Conservation (phyloP, 2,888 invertebrate genomes). For the Hyppa rectilinea region DNA sequence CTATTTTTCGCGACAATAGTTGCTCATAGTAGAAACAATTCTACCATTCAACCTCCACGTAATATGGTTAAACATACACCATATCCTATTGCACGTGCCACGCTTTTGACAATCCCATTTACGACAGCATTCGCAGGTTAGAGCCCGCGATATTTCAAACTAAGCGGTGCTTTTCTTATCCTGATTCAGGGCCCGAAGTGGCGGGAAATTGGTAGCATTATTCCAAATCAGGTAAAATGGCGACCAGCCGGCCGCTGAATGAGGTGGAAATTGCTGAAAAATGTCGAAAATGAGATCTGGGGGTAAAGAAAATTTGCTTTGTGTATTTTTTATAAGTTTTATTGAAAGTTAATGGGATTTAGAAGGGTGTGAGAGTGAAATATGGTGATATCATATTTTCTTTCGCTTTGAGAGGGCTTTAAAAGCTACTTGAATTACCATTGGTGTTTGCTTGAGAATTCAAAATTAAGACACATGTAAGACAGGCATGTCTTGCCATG, state of each 20-base stretch:
- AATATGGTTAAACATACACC: slow-evolving; percentile 30
- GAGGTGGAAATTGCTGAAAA: slow-evolving; percentile 52
- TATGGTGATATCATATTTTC: neutral
- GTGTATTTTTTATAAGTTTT: neutral
- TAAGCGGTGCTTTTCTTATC: slow-evolving; percentile 65
- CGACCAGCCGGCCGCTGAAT: slow-evolving; percentile 41
- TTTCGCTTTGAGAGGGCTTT: neutral
- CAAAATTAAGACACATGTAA: too few species aligned
- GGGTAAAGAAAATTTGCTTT: slow-evolving; percentile 5
- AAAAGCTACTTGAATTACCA: too few species aligned
- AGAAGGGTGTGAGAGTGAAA: neutral
- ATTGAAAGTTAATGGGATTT: slow-evolving; percentile 9
- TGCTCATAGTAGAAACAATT: slow-evolving; percentile 5
- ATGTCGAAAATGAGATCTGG: slow-evolving; percentile 13
- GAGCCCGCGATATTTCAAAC: slow-evolving; percentile 63
- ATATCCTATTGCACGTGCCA: slow-evolving; percentile 39
- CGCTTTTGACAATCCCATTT: slow-evolving; percentile 62
- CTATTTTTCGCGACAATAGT: slow-evolving; percentile 14
- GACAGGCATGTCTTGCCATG: too few species aligned
- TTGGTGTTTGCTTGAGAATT: too few species aligned
- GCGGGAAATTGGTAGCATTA: slow-evolving; percentile 69
- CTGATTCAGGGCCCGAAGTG: slow-evolving; percentile 60
- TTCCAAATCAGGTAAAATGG: slow-evolving; percentile 62
- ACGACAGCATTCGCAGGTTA: slow-evolving; percentile 50
- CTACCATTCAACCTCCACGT: slow-evolving; percentile 8